Evolutionary conservation across 2,888 invertebrate genomes (phyloP), one percentile per base, ranked within the genome.

Genomic region (Amphiduros pacificus): DNA sequence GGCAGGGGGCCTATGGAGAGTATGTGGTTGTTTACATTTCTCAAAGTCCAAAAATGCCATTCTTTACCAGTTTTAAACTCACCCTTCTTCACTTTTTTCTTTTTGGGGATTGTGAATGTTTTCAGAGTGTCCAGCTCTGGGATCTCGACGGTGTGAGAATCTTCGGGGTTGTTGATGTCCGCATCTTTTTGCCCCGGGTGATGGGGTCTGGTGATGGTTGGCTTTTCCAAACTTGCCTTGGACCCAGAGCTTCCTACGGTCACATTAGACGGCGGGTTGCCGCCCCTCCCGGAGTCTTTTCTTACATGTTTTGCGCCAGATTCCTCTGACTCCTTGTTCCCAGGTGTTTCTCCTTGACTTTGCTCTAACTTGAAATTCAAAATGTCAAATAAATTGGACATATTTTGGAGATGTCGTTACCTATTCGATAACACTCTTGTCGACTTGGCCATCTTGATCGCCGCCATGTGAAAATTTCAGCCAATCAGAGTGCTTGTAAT

Each of bases 101-200:
- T 64, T 53, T 68, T 68, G 2, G 68, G 68, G 20, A 68, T 68
- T 28, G 68, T 68, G 44, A 68, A 68, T 20, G 60, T 60, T 28
- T 60, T 64, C 44, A 68, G 52, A 17, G 53, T 64, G 49, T 68
- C 63, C n/a, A 68, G 51, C 27, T 68, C 68, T 11, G 61, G 41
- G 20, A 63, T 48, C 27, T 61, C 55, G 9, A 63, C 65, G 11
- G 53, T 48, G 5, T 24, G 20, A 44, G 20, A 22, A 20, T 22
- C 44, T 20, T 44, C 44, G 44, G 20, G 6, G 44, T 44, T 22
- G n/a, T n/a, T 22, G 44, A n/a, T 20, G n/a, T 44, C 22, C 44
- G n/a, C 44, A n/a, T 44, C 44, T 5, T 4, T n/a, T 20, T 6
- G 44, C 44, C 44, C 44, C 44, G 44, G 22, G n/a, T n/a, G 22